phyloP scores from a whole-genome alignment of 2,113 vertebrate species.

The Gila orcuttii region DNA sequence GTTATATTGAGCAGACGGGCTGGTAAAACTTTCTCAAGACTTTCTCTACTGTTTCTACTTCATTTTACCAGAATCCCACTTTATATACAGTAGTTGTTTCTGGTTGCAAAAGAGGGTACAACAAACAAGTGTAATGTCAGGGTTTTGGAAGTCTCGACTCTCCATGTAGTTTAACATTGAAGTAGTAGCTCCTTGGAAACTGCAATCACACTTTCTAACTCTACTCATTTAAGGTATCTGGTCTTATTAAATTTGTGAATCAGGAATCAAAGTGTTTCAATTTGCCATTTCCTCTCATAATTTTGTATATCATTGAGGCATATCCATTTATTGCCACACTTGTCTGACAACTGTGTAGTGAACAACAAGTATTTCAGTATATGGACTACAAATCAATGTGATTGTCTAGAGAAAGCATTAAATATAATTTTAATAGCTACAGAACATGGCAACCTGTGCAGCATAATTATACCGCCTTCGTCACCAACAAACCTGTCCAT shows the following conservation, averaged over 20 bases:
- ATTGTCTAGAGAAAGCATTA: background rate
- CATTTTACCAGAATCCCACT: background rate
- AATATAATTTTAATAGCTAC: background rate
- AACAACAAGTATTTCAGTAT: background rate
- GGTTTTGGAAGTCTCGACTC: background rate
- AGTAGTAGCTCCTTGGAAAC: background rate
- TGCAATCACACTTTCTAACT: background rate
- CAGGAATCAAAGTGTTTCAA: too few relatives aligned
- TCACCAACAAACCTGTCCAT: background rate
- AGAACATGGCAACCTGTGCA: background rate
- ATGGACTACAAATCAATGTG: background rate
- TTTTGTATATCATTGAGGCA: background rate
- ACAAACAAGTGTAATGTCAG: background rate
- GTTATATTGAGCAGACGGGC: background rate
- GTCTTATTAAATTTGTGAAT: too few relatives aligned
- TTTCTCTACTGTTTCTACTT: background rate
- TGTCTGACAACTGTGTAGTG: background rate
- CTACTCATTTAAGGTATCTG: background rate
- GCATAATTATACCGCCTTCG: background rate
- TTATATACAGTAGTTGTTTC: background rate
- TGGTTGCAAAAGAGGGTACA: background rate
- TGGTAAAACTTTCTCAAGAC: constrained; percentile 12
- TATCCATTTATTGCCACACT: background rate
- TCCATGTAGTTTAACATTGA: background rate
- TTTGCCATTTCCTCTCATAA: too few relatives aligned